These are phyloP conservation scores for Hucho hucho DNA, from an alignment of 2,113 vertebrate genomes.

Conservation along the genomic window DNA sequence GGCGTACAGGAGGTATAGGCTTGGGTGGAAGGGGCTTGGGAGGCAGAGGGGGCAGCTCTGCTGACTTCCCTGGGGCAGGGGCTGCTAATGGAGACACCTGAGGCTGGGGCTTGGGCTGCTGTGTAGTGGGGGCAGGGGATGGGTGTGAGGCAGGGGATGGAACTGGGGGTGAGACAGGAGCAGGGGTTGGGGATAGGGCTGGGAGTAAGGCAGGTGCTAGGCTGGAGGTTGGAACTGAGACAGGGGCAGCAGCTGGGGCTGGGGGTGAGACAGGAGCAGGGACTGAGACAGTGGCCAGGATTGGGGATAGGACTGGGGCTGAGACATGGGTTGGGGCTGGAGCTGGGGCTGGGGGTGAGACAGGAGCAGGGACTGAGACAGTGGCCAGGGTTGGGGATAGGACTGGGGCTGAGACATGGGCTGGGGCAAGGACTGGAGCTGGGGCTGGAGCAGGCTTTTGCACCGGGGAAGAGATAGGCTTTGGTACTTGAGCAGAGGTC, in stretches of 20 bases:
- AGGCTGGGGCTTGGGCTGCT: conserved; percentile 68
- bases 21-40: conserved; percentile 77
- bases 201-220: neutral
- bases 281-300: conserved; percentile 9
- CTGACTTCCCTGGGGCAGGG: conserved; percentile 77
- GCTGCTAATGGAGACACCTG: conserved; percentile 75
- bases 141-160: conserved; percentile 45
- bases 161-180: neutral
- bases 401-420: neutral
- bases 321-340: neutral
- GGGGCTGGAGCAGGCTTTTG: neutral
- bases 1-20: conserved; percentile 80
- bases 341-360: conserved; percentile 31
- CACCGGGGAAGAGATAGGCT: conserved; percentile 42
- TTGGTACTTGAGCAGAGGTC: conserved; percentile 47
- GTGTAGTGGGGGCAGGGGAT: conserved; percentile 53
- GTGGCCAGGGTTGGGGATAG: neutral
- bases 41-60: conserved; percentile 78
- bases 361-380: neutral
- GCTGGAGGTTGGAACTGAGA: neutral
- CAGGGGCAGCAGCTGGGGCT: conserved; percentile 17
- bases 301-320: neutral
- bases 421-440: neutral
- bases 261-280: conserved; percentile 5
- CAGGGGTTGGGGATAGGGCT: conserved; percentile 51